phyloP scores from a whole-genome alignment of 1,140 invertebrate species.

The Camponotus floridanus region DNA sequence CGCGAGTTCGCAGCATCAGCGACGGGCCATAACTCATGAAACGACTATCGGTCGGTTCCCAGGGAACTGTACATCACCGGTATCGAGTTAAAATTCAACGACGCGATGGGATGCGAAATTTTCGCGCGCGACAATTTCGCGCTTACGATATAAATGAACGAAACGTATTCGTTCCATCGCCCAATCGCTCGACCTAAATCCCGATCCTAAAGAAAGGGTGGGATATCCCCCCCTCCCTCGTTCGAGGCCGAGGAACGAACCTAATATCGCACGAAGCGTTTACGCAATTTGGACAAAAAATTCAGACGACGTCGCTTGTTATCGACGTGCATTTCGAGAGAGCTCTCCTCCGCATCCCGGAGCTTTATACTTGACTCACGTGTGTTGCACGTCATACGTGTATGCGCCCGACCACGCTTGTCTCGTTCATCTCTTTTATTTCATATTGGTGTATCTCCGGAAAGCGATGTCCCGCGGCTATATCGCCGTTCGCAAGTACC shows the following conservation, averaged over 20 bases:
- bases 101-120: constrained; percentile 45
- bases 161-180: constrained; percentile 13
- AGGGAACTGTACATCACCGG: constrained; percentile 53
- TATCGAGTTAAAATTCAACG: constrained; percentile 64
- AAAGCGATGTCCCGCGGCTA: constrained; percentile 52
- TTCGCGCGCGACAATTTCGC: constrained; percentile 52
- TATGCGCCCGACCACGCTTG: background rate
- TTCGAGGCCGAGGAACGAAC: background rate
- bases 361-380: background rate
- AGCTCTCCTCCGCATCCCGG: background rate
- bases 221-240: too few relatives aligned
- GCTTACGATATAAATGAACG: constrained; percentile 39
- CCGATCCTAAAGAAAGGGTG: background rate
- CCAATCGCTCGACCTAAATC: background rate
- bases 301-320: constrained; percentile 59
- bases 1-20: constrained; percentile 39
- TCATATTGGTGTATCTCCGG: constrained; percentile 52
- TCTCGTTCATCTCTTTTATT: constrained; percentile 67
- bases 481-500: constrained; percentile 36
- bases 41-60: constrained; percentile 57
- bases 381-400: background rate
- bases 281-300: constrained; percentile 45
- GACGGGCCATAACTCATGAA: constrained; percentile 52
- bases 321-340: constrained; percentile 45
- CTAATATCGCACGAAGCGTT: constrained; percentile 55